phyloP scores from a whole-genome alignment of 2,888 invertebrate species.

The Sarcophaga subvicina region DNA sequence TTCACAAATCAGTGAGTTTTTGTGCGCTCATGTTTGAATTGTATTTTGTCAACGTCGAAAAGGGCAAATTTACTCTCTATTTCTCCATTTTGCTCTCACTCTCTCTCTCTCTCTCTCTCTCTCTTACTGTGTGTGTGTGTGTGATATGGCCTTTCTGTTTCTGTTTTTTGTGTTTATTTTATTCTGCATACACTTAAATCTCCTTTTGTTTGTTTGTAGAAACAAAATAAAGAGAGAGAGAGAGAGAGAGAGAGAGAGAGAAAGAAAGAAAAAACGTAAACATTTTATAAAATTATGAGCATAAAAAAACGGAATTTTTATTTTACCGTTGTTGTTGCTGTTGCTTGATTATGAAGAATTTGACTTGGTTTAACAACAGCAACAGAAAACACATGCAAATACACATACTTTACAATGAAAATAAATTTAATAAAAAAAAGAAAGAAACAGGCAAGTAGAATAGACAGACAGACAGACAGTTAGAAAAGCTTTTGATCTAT shows the following conservation, averaged over 20 bases:
- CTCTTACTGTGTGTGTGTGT: background rate
- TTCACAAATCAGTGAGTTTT: constrained; percentile 80
- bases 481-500: constrained; percentile 65
- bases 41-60: constrained; percentile 75
- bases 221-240: background rate
- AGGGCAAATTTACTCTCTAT: constrained; percentile 51
- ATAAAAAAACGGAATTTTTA: background rate
- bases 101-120: background rate
- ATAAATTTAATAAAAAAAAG: background rate
- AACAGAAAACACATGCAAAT: constrained; percentile 30
- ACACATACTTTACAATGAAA: constrained; percentile 8
- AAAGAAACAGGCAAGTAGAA: constrained; percentile 9
- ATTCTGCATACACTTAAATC: background rate
- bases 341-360: constrained; percentile 49
- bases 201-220: background rate
- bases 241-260: background rate
- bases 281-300: constrained; percentile 48
- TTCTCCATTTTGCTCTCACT: background rate
- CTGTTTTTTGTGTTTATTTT: background rate
- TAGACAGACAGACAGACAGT: background rate
- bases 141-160: background rate
- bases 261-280: constrained; percentile 30
- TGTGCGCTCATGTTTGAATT: constrained; percentile 69
- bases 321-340: background rate
- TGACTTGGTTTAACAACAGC: constrained; percentile 21